Conservation (phyloP, 2,888 invertebrate species). For the Drosophila antonietae region DNA sequence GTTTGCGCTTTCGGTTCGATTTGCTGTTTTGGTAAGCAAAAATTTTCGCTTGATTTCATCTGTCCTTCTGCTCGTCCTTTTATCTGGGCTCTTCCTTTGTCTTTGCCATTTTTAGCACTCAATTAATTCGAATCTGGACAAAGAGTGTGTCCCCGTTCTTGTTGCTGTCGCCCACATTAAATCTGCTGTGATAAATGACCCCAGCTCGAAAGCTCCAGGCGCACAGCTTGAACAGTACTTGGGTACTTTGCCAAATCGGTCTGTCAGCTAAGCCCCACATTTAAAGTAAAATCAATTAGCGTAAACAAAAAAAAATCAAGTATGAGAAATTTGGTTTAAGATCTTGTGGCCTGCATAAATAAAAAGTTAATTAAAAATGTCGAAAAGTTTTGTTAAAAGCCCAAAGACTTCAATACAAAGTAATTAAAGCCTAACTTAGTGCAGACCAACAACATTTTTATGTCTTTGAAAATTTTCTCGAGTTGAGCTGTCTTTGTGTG, state of each 20-base stretch:
- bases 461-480: slow-evolving; percentile 16
- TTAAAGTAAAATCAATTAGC: slow-evolving; percentile 68
- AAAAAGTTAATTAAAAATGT: slow-evolving; percentile 74
- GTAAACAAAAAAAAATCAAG: slow-evolving; percentile 16
- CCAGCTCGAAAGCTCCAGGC: slow-evolving; percentile 13
- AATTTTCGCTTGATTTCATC: slow-evolving; percentile 70
- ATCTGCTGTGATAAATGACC: slow-evolving; percentile 55
- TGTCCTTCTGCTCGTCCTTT: slow-evolving; percentile 38
- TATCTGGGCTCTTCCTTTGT: slow-evolving; percentile 41
- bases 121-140: slow-evolving; percentile 68
- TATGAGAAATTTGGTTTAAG: slow-evolving; percentile 32
- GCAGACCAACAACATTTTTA: slow-evolving; percentile 20
- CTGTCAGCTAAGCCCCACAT: slow-evolving; percentile 44
- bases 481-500: slow-evolving; percentile 7
- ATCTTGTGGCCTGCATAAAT: slow-evolving; percentile 67
- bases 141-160: slow-evolving; percentile 20
- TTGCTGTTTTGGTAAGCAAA: slow-evolving; percentile 52
- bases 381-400: slow-evolving; percentile 24
- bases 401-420: slow-evolving; percentile 40
- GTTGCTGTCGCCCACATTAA: slow-evolving; percentile 38
- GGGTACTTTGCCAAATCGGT: slow-evolving; percentile 31
- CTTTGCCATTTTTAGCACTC: slow-evolving; percentile 66
- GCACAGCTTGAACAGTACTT: slow-evolving; percentile 25
- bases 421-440: slow-evolving; percentile 64
- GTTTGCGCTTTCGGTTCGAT: slow-evolving; percentile 47